phyloP scores from a whole-genome alignment of 2,888 invertebrate species.

The Mesorhabditis belari region DNA sequence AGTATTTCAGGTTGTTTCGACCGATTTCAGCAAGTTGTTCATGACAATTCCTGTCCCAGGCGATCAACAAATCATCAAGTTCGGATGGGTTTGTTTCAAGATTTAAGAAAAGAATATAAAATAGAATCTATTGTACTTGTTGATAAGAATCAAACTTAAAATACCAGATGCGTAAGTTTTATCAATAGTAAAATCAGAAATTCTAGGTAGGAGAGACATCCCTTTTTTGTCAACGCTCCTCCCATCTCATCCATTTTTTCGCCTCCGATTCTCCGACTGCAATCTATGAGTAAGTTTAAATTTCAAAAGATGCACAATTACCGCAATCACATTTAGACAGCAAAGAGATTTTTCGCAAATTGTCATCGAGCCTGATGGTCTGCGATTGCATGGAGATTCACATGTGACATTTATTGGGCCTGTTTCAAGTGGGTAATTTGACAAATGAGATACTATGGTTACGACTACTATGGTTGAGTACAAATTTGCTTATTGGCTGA shows the following conservation, averaged over 20 bases:
- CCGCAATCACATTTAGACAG: neutral
- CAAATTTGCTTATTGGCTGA: too few relatives aligned
- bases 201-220: neutral
- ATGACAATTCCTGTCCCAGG: conserved; percentile 2
- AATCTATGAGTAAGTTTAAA: neutral
- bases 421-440: neutral
- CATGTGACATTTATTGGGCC: neutral
- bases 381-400: neutral
- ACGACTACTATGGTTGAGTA: too few relatives aligned
- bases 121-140: neutral
- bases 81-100: too few relatives aligned
- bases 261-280: neutral
- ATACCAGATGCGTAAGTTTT: too few relatives aligned
- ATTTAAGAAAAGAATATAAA: neutral
- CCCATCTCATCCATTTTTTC: neutral
- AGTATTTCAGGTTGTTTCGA: conserved; percentile 14
- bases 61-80: conserved; percentile 9
- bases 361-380: neutral
- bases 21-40: conserved; percentile 14
- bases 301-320: neutral
- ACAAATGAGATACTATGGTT: too few relatives aligned
- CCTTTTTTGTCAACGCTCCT: neutral
- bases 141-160: too few relatives aligned
- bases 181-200: too few relatives aligned
- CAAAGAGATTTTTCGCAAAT: neutral